These are phyloP conservation scores for Dendrolimus houi DNA, from an alignment of 2,888 invertebrate species.

Conservation along the genomic window DNA sequence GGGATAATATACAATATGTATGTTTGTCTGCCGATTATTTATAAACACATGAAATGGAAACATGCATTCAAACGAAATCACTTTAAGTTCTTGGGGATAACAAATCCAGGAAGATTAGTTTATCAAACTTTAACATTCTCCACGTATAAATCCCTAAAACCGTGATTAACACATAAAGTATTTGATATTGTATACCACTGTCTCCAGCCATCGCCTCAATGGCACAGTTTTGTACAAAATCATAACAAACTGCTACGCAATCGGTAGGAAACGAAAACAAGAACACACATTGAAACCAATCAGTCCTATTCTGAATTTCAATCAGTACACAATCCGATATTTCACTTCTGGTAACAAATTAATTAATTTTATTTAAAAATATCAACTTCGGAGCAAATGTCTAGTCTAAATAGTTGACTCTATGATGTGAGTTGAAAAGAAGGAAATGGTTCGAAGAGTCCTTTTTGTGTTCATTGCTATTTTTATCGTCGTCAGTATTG, in stretches of 20 bases:
- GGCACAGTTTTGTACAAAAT: conserved; percentile 29
- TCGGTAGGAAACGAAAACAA: conserved; percentile 42
- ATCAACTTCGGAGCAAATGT: conserved; percentile 16
- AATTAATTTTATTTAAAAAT: conserved; percentile 8
- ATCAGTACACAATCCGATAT: conserved; percentile 17
- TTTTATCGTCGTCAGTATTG: conserved; percentile 42
- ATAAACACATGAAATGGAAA: too few relatives aligned
- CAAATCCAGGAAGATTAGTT: too few relatives aligned
- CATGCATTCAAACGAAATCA: too few relatives aligned
- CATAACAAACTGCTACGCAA: conserved; percentile 37
- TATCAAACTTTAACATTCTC: too few relatives aligned
- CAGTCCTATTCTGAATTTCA: conserved; percentile 30
- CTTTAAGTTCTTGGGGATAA: too few relatives aligned
- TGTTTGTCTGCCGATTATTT: too few relatives aligned
- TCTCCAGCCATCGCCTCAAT: conserved; percentile 27
- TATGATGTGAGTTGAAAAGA: conserved; percentile 36
- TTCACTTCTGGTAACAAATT: conserved; percentile 5
- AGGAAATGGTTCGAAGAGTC: conserved; percentile 52
- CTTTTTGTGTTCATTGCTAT: conserved; percentile 39
- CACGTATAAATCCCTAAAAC: too few relatives aligned
- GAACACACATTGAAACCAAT: conserved; percentile 25
- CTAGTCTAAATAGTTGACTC: conserved; percentile 36
- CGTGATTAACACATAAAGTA: too few relatives aligned
- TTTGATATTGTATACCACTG: conserved; percentile 4
- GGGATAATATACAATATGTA: too few relatives aligned